Evolutionary conservation across 2,113 vertebrate genomes (phyloP), one percentile per base, ranked within the genome.

Genomic region (Bettongia penicillata): DNA sequence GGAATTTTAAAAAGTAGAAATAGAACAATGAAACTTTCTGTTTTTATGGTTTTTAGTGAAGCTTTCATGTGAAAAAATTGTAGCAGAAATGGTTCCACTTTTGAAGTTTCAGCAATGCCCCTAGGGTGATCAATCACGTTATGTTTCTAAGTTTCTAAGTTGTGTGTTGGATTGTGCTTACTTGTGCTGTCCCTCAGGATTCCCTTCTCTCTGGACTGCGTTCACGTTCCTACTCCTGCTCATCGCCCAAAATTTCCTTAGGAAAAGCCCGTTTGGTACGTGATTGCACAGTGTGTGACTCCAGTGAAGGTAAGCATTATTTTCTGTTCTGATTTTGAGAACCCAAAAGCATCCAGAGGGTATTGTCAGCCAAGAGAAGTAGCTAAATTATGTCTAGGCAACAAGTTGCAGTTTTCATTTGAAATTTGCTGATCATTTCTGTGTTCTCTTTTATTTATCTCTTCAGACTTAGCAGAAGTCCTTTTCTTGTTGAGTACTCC

Each of bases 211-310:
- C 98, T 91, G 99, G 99, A 11, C 95, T 99, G 93, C 99, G 99
- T 47, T 99, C 99, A 9, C 99, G 99, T 61, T 99, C 99, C 3
- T 99, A 99, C 95, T 99, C 99, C 90, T 99, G 99, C 98, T 99
- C 99, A 0, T 99, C 99, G 0, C 98, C 99, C 48, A 99, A 99
- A 98, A 98, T 99, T 97, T 98, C 98, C 61, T 96, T 99, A 57
- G 98, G 98, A 96, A 99, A 98, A 84, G 91, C 98, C 50, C 98
- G 97, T 11, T 96, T 99, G 93, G 51, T 96, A 90, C 98, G 90
- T 3, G 98, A 99, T 50, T 98, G 98, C 0, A 22, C 98, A 61
- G 93, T 93, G 57, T 97, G 97, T 26, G 98, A 98, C 93, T 96
- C 97, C 57, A 98, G 92, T 91, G 98, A 99, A 93, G 99, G 99